These are phyloP conservation scores for Rhabdornis inornatus DNA, from an alignment of 2,113 vertebrate genomes.

Conservation along the genomic window DNA sequence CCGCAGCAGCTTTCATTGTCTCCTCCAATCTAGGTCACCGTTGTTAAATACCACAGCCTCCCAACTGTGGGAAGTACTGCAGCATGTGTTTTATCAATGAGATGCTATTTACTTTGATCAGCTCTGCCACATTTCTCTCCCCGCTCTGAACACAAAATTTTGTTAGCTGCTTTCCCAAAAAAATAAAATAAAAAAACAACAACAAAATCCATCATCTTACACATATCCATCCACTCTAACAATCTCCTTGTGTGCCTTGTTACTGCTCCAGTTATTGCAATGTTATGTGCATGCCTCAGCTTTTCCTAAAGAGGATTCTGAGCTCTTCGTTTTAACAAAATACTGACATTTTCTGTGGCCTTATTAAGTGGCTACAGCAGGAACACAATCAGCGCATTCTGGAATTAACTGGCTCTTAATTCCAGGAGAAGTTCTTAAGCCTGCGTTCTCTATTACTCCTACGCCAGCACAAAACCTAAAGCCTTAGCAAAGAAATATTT, in stretches of 20 bases:
- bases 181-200: too few relatives aligned
- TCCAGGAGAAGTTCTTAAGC: conserved; percentile 24
- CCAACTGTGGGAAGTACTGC: conserved; percentile 17
- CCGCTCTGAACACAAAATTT: conserved; percentile 7
- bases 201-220: background rate
- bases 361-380: conserved; percentile 36
- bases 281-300: conserved; percentile 30
- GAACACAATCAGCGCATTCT: conserved; percentile 38
- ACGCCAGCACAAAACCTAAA: background rate
- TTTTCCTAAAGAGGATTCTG: conserved; percentile 68
- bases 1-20: conserved; percentile 73
- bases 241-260: background rate
- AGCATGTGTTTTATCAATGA: conserved; percentile 50
- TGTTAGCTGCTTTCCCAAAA: background rate
- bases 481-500: background rate
- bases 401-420: conserved; percentile 60
- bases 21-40: conserved; percentile 78
- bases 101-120: conserved; percentile 13
- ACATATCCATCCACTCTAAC: background rate
- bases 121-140: conserved; percentile 14
- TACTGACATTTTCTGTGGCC: conserved; percentile 45
- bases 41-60: conserved; percentile 66
- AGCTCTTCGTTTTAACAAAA: conserved; percentile 61
- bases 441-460: background rate
- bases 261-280: conserved; percentile 21